These are phyloP conservation scores for Aphis gossypii DNA, from an alignment of 1,140 invertebrate genomes.

Conservation along the genomic window DNA sequence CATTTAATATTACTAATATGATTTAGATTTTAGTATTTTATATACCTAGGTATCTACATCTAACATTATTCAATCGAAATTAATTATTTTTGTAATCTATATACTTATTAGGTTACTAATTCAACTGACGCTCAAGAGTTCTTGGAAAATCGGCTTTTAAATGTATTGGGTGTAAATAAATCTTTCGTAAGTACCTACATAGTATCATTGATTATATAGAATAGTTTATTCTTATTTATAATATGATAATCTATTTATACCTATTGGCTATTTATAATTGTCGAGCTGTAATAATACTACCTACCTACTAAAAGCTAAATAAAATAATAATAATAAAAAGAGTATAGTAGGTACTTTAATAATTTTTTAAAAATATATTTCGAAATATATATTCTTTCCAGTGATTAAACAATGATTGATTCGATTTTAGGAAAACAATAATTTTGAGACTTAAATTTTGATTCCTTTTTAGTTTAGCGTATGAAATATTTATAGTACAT, in stretches of 20 bases:
- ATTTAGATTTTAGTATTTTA: background rate
- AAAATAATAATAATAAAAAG: background rate
- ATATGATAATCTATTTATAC: too few species aligned
- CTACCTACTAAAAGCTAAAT: too few species aligned
- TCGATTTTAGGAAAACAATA: background rate
- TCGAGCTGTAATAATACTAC: too few species aligned
- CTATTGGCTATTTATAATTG: too few species aligned
- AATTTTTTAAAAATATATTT: background rate
- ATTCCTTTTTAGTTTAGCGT: background rate
- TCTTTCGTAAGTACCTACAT: background rate
- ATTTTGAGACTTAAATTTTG: background rate
- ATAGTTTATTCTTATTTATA: too few species aligned
- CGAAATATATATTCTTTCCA: background rate
- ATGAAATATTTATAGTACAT: background rate
- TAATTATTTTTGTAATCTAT: background rate
- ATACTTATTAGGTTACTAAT: background rate
- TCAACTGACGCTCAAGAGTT: constrained; percentile 29
- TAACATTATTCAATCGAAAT: too few species aligned
- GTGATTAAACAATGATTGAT: background rate
- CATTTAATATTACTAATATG: background rate
- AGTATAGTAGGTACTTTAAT: background rate
- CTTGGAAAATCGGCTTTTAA: background rate
- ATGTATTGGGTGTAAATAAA: background rate
- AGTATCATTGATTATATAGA: too few species aligned
- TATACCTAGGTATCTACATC: background rate